Evolutionary conservation across 2,797 vertebrate genomes (phyloP), one percentile per base, ranked within the genome.

Genomic region (Brachymystax lenok): DNA sequence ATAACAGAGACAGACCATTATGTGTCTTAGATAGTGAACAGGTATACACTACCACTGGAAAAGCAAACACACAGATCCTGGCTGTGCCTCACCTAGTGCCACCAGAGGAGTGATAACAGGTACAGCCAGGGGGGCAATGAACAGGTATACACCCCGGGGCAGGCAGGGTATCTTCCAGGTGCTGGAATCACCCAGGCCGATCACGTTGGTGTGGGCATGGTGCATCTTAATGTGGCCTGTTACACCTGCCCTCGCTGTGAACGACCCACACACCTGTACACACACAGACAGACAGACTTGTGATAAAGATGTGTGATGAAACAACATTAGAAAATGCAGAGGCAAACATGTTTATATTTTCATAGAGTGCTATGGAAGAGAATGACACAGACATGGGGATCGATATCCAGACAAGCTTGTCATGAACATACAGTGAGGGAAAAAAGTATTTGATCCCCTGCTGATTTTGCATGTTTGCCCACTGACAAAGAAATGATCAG

Each of bases 131-230:
- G 97, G 97, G 0, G 96, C 96, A 0, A 99, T 1, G 89, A 98
- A 97, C 94, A 98, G 95, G 91, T 98, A 99, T 79, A 97, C 0
- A 0, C 84, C 86, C 68, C 96, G 93, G 40, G 97, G 94, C 80
- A 99, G 93, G 85, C 86, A 93, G 1, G 97, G 97, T 61, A 94
- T 59, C 80, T 95, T 96, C 98, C 98, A 99, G 0, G 94, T 94
- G 89, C 97, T 98, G 69, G 97, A 99, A 91, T 99, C 98, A 0
- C 97, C 97, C 77, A 98, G 87, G 17, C 96, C 97, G 0, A 99
- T 91, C 72, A 99, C 46, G 0, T 99, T 99, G 67, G 97, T 99
- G 84, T 99, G 96, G 77, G 94, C 95, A 0, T 99, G 98, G 83
- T 99, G 98, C 80, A 98, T 84, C 90, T 97, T 98, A 27, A 98